A percentile compares a stretch with the other conserved stretches of the same genome.
Evolutionary conservation across 35 echinoderm and acorn worm species (phyloP).

Genomic region (Chiridota heheva): DNA sequence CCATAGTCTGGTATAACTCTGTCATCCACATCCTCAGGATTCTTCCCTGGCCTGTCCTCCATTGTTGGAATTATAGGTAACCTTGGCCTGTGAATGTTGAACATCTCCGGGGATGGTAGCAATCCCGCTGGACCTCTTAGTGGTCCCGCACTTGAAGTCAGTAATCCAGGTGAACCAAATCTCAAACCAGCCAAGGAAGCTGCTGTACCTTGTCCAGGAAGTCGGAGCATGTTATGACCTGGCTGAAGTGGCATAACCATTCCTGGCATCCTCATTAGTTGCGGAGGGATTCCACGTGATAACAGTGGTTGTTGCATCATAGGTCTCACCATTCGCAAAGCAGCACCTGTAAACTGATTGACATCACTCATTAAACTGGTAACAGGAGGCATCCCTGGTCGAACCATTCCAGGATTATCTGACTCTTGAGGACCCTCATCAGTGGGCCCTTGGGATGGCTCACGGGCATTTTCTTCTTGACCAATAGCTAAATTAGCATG

Average conservation of each 20-base stretch:
- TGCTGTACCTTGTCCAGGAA: constrained; percentile 38
- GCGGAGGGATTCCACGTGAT: constrained; percentile 49
- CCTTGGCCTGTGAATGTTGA: constrained; percentile 33
- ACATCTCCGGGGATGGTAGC: constrained; percentile 4
- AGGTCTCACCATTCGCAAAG: constrained; percentile 68
- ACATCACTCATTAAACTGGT: constrained; percentile 46
- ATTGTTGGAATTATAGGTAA: constrained; percentile 14
- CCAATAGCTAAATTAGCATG: no score
- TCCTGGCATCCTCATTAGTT: constrained; percentile 10
- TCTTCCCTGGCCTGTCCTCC: background rate
- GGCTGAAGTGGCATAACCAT: constrained; percentile 24
- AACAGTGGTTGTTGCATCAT: constrained; percentile 64
- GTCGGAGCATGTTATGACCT: constrained; percentile 31
- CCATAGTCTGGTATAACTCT: constrained; percentile 39
- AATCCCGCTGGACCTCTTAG: background rate
- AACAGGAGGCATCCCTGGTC: constrained; percentile 36
- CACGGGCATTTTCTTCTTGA: no score
- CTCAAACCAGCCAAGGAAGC: constrained; percentile 5
- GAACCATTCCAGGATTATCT: background rate
- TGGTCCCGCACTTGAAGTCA: constrained; percentile 5
- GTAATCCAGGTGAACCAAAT: background rate
- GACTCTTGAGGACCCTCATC: no score
- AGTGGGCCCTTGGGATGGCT: no score
- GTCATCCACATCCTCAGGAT: constrained; percentile 27
- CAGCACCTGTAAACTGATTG: constrained; percentile 60